These are phyloP conservation scores for Drosophila neonasuta DNA, from an alignment of 2,888 invertebrate genomes.

Conservation along the genomic window DNA sequence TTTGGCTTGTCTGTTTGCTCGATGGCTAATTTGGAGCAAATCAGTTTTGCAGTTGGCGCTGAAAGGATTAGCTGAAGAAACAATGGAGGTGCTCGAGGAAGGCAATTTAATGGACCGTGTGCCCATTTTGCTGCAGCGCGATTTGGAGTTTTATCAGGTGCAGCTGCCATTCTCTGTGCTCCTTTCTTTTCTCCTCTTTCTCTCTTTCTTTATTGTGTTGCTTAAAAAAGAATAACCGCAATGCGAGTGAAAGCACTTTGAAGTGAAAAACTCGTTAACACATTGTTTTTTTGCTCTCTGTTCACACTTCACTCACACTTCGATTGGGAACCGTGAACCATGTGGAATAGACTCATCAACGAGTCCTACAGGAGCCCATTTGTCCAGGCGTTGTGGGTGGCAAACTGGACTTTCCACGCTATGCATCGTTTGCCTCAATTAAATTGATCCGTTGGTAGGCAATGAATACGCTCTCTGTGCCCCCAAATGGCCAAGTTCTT, in stretches of 20 bases:
- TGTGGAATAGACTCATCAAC: constrained; percentile 85
- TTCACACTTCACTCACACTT: not conserved
- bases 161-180: not conserved
- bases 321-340: not conserved
- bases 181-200: not conserved
- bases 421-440: constrained; percentile 91
- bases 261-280: constrained; percentile 34
- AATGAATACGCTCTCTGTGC: not conserved
- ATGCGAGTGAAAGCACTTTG: constrained; percentile 30
- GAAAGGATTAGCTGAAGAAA: constrained; percentile 18
- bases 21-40: constrained; percentile 24
- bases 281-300: constrained; percentile 16
- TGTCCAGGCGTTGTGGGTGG: constrained; percentile 92
- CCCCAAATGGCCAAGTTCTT: not conserved
- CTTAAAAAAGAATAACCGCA: constrained; percentile 16
- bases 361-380: constrained; percentile 89
- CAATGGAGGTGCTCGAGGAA: constrained; percentile 94
- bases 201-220: not conserved
- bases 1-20: constrained; percentile 48
- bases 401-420: constrained; percentile 90
- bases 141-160: constrained; percentile 92
- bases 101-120: constrained; percentile 94
- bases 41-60: constrained; percentile 25
- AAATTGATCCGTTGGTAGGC: constrained; percentile 90
- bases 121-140: constrained; percentile 90